Evolutionary conservation across 2,113 vertebrate species (phyloP), one percentile per base, ranked within the genome.

Genomic region (Amazona vittata): DNA sequence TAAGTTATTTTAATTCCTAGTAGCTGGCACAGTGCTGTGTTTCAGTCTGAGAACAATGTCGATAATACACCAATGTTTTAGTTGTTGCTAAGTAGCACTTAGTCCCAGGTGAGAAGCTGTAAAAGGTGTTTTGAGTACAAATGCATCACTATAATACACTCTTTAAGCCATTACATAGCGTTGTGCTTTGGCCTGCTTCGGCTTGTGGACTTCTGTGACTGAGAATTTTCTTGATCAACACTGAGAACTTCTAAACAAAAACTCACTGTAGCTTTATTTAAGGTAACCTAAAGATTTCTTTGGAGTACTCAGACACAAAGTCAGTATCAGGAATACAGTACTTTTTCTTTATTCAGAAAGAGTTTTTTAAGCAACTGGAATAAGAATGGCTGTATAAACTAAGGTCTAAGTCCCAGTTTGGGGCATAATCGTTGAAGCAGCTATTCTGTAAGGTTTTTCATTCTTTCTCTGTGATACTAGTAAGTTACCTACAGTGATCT

Each of bases 121-220:
- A 25, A 75, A 78, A 75, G 24, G 3, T 22, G 4, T 43, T 37
- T 12, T 31, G 60, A 67, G 5, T 65, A 57, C 6, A 86, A 86
- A 59, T 5, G 0, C 3, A 28, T 29, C 10, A 31, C 9, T 86
- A 39, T 81, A 83, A 22, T 0, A 0, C 25, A 49, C 46, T 67
- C 28, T 83, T 86, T 57, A 13, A 70, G 6, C 25, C 43, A 15
- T 53, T 75, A 12, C 11, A 15, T 0, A 39, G 18, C 1, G 3
- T 37, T 68, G 43, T 75, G 18, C 29, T 52, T 85, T 92, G 15
- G 14, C 11, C 16, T 87, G 24, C 31, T 65, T 83, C 50, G 18
- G 3, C 31, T 78, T 33, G 26, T 4, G 1, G 18, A 60, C 25
- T 74, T 83, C 24, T 80, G 9, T 60, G 35, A 6, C 28, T 39